Percentiles rank a stretch among this genome's conserved stretches.
phyloP scores from a whole-genome alignment of 92 coral and sea anemone species.

The Virgularia gustaviana region DNA sequence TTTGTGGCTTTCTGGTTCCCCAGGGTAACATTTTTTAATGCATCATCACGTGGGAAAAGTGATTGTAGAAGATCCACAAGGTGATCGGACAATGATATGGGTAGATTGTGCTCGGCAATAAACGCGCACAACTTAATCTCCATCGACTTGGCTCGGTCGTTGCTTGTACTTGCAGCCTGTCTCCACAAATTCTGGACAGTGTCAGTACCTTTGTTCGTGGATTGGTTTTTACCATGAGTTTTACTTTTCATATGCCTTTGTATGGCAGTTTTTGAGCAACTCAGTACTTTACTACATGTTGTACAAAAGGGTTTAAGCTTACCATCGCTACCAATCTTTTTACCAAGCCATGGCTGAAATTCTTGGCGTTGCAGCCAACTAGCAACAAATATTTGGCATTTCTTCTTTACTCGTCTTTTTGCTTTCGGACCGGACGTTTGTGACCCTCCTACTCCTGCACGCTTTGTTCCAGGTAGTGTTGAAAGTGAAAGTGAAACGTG shows the following conservation, averaged over 20 bases:
- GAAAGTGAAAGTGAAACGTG: no score
- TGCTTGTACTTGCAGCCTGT: background rate
- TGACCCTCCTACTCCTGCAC: no score
- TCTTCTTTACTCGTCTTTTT: background rate
- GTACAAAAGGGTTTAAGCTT: constrained; percentile 20
- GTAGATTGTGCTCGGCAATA: constrained; percentile 1
- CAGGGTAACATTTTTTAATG: background rate
- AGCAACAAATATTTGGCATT: constrained; percentile 13
- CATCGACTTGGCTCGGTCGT: background rate
- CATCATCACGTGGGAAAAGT: background rate
- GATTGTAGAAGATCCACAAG: background rate
- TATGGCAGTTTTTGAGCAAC: constrained; percentile 10
- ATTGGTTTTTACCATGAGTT: constrained; percentile 9
- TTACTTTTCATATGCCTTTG: constrained; percentile 16
- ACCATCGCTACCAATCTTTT: constrained; percentile 19
- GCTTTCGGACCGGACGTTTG: no score
- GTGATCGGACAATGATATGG: background rate
- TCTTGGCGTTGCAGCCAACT: constrained; percentile 7
- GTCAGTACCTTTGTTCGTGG: background rate
- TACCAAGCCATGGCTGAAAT: constrained; percentile 1
- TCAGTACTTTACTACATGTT: constrained; percentile 7
- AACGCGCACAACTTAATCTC: background rate
- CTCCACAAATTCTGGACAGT: background rate
- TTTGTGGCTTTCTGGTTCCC: background rate
- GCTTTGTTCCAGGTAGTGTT: no score